Percentiles rank a stretch among this genome's conserved stretches.
Evolutionary conservation across 2,113 vertebrate genomes (phyloP).

Genomic region (Gracilinanus agilis): DNA sequence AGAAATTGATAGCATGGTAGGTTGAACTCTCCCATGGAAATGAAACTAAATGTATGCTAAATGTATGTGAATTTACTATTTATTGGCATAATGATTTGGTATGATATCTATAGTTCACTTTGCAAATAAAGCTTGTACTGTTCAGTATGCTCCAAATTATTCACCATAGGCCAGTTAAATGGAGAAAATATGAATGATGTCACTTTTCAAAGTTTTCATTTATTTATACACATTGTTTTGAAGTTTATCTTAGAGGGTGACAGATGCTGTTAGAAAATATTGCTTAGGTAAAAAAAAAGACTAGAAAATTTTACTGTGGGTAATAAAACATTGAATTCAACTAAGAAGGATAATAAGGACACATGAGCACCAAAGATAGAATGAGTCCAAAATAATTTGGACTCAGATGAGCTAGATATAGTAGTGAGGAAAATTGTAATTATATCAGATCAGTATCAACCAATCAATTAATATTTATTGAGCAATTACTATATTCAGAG

Average conservation of each 20-base stretch:
- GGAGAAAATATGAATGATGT: neutral
- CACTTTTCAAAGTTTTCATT: constrained; percentile 6
- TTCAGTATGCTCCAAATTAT: neutral
- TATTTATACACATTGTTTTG: neutral
- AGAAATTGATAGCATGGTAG: neutral
- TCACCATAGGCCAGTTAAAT: neutral
- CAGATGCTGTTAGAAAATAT: neutral
- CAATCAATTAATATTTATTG: neutral
- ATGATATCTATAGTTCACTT: neutral
- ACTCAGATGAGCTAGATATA: neutral
- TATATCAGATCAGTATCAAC: neutral
- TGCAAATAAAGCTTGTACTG: neutral
- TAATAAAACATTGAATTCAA: neutral
- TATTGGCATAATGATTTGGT: neutral
- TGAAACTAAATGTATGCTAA: neutral
- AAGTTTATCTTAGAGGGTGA: neutral
- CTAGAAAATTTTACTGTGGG: neutral
- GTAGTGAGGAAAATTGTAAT: neutral
- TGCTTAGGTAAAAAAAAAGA: neutral
- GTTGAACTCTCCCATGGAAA: neutral
- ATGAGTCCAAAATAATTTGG: neutral
- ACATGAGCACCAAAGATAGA: neutral
- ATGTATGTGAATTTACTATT: neutral
- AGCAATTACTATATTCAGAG: neutral
- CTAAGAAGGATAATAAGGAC: neutral